Base-by-base conservation (phyloP, 2,888 invertebrate species). In the Oligia strigilis region DNA sequence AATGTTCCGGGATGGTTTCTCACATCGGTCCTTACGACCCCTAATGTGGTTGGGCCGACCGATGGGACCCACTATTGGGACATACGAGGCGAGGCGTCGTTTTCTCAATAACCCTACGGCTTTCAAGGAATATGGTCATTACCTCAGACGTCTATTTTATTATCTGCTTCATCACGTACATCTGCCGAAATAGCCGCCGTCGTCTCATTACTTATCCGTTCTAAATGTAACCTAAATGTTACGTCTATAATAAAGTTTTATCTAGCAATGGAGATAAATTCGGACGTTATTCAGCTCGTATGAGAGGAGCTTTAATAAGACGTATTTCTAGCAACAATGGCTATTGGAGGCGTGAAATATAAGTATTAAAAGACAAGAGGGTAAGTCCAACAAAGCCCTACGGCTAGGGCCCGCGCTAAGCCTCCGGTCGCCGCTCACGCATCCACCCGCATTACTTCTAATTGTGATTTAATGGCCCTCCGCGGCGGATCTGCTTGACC, bases 391-490 rank as follows among this genome's bases (percentile, higher is more conserved):
- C 91, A 95, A 96, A 96, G 95, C 95, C 94, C 89, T 91, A 90
- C 86, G 93, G 93, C 91, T 90, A 91, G 92, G 93, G 92, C 91
- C 88, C 90, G 91, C 88, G 89, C 91, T 95, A 94, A 95, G 96
- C 95, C 93, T 91, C 88, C 89, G 90, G 92, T 91, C 92, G 92
- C 92, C 94, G 93, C 93, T 94, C 96, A 95, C 96, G 96, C 96
- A 96, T 95, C 93, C 87, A 92, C 95, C 96, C 96, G 96, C 95
- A 96, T 96, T 96, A 96, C 94, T 92, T 94, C 96, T 96, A 96
- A 96, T 96, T 96, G 96, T 95, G 96, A 96, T 96, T 96, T 96
- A 96, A 96, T 96, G 96, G 95, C 93, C 92, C 92, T 93, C 91
- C 93, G 93, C 93, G 92, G 91, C 91, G 94, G 94, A 94, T 94